These are phyloP conservation scores for Zoanthus gigantus DNA, from an alignment of 92 coral and sea anemone genomes.

Conservation along the genomic window DNA sequence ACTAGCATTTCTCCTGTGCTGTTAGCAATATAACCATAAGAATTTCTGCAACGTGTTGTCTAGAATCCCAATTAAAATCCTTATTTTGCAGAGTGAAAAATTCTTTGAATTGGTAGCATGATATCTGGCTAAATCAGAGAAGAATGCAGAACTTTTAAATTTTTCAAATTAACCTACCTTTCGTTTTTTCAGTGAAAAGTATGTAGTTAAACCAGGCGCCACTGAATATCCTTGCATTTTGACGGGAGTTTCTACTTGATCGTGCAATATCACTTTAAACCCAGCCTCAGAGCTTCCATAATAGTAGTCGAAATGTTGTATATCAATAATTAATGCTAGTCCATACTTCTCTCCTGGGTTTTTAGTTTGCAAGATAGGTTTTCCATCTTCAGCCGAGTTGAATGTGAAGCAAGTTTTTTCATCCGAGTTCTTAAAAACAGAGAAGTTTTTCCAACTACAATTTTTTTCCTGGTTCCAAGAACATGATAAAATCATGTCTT, in stretches of 20 bases:
- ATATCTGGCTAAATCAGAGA: neutral
- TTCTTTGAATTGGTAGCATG: neutral
- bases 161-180: conserved; percentile 48
- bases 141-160: neutral
- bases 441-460: conserved; percentile 75
- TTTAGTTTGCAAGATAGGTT: conserved; percentile 39
- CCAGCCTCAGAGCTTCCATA: conserved; percentile 77
- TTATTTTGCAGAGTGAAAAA: neutral
- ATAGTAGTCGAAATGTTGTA: conserved; percentile 80
- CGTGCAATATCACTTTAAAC: conserved; percentile 81
- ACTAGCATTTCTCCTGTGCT: too few species aligned
- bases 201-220: conserved; percentile 86
- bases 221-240: conserved; percentile 90
- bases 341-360: conserved; percentile 78
- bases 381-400: conserved; percentile 74
- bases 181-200: conserved; percentile 77
- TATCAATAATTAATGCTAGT: conserved; percentile 70
- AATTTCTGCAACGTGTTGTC: too few species aligned
- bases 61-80: too few species aligned
- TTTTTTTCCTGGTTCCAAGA: conserved; percentile 58
- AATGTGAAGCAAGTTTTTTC: conserved; percentile 85
- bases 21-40: too few species aligned
- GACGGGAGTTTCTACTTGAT: conserved; percentile 84
- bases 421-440: conserved; percentile 75
- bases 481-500: conserved; percentile 82